Conservation (phyloP, 2,113 vertebrate species). For the Phylloscopus trochiloides region DNA sequence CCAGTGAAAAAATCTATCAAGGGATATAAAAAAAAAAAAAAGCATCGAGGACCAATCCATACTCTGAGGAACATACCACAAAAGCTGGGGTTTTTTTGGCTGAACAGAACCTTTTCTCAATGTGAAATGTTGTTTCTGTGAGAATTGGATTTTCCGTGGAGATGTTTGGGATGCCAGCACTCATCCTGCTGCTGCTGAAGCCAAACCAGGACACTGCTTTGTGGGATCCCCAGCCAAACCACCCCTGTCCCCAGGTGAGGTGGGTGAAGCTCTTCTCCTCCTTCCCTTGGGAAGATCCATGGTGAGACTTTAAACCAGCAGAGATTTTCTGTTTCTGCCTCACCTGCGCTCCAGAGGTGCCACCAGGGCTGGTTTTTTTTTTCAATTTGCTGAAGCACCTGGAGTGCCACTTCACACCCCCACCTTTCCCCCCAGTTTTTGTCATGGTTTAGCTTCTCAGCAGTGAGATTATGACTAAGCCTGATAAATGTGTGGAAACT, state of each 20-base stretch:
- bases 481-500: slow-evolving; percentile 52
- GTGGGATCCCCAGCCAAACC: background rate
- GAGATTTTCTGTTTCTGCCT: background rate
- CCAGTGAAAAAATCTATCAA: background rate
- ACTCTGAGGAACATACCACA: background rate
- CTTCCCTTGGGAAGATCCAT: background rate
- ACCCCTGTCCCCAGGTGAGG: background rate
- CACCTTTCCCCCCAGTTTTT: background rate
- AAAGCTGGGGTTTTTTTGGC: background rate
- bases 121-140: background rate
- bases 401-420: background rate
- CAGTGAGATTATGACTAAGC: slow-evolving; percentile 54
- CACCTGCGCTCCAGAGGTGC: background rate
- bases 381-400: background rate
- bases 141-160: background rate
- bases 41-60: background rate
- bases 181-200: background rate
- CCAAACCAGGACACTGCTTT: background rate
- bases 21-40: background rate
- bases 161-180: background rate
- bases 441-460: slow-evolving; percentile 9
- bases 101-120: background rate
- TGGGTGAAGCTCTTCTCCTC: background rate
- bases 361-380: background rate
- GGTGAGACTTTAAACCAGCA: background rate